These are phyloP conservation scores for Caenorhabditis elegans DNA, from an alignment of 1,140 invertebrate species.

Conservation along the genomic window WBcel235 BX284606.5:7135501-7136000, in stretches of 20 bases:
- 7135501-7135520: not conserved
- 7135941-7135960: not conserved
- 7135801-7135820: not conserved
- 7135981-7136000: not conserved
- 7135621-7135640: too few species aligned
- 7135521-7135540: conserved; percentile 31
- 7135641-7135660: too few species aligned
- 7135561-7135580: not conserved
- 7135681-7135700: too few species aligned
- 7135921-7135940: conserved; percentile 19
- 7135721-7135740: not conserved
- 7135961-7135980: not conserved
- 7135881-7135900: conserved; percentile 3
- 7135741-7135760: not conserved
- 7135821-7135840: not conserved
- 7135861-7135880: not conserved
- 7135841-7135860: not conserved
- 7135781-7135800: not conserved
- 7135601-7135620: not conserved
- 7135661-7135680: too few species aligned
- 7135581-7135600: not conserved
- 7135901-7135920: not conserved
- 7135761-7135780: not conserved
- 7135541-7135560: conserved; percentile 36
- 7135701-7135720: not conserved